Conservation (phyloP, 2,797 vertebrate genomes). For the Pygocentrus nattereri region DNA sequence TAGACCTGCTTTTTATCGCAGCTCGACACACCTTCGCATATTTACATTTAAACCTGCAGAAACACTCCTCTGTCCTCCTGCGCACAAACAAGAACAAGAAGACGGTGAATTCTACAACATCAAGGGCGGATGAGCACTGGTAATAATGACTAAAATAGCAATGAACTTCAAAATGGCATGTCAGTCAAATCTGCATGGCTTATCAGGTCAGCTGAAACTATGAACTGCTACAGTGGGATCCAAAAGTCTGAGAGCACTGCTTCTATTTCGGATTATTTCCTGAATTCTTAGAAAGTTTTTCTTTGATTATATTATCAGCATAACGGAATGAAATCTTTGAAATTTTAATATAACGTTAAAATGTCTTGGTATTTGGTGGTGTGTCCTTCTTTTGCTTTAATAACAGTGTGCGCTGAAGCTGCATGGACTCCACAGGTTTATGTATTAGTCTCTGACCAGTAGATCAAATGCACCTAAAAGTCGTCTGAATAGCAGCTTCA, state of each 20-base stretch:
- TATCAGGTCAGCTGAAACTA: constrained; percentile 12
- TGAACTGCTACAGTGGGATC: background rate
- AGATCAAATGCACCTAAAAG: too few species aligned
- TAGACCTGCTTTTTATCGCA: constrained; percentile 55
- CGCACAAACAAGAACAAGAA: background rate
- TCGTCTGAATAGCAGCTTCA: too few species aligned
- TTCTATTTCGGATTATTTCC: too few species aligned
- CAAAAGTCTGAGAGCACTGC: background rate
- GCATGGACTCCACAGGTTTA: too few species aligned
- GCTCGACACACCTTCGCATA: constrained; percentile 33
- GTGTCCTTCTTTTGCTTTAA: too few species aligned
- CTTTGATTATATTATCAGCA: too few species aligned
- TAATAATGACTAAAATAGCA: background rate
- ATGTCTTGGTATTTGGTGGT: too few species aligned
- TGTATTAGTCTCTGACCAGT: too few species aligned
- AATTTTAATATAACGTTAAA: too few species aligned
- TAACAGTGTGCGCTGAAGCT: too few species aligned
- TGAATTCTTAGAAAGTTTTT: too few species aligned
- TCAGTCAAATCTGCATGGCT: background rate
- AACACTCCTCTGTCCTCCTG: constrained; percentile 16
- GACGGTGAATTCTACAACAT: background rate
- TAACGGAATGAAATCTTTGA: too few species aligned
- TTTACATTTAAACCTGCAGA: constrained; percentile 23
- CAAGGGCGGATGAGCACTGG: background rate
- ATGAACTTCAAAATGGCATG: background rate